phyloP scores from a whole-genome alignment of 1,140 invertebrate genomes.

The Odontomachus brunneus region DNA sequence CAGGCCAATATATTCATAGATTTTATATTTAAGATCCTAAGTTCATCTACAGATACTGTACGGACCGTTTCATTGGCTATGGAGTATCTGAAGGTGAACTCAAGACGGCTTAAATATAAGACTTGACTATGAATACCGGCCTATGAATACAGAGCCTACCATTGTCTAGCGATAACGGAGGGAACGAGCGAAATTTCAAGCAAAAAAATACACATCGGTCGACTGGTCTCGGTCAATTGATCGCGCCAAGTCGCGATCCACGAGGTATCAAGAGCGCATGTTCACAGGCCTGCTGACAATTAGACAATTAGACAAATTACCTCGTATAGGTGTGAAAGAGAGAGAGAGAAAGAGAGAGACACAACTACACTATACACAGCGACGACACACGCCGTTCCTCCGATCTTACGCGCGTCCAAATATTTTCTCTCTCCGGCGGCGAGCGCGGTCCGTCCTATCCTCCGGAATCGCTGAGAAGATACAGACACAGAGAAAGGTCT shows the following conservation, averaged over 20 bases:
- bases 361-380: neutral
- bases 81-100: too few species aligned
- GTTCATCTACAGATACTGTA: too few species aligned
- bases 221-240: neutral
- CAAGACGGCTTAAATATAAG: too few species aligned
- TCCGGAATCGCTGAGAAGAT: neutral
- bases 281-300: neutral
- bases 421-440: neutral
- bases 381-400: neutral
- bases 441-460: neutral
- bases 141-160: too few species aligned
- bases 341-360: too few species aligned
- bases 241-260: neutral
- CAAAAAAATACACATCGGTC: neutral
- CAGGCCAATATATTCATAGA: too few species aligned
- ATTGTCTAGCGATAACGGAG: too few species aligned
- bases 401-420: slow-evolving; percentile 1
- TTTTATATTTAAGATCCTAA: too few species aligned
- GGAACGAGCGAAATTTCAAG: too few species aligned
- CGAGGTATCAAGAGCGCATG: neutral
- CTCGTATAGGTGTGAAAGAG: neutral
- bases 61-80: too few species aligned
- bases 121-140: too few species aligned
- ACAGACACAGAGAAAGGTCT: neutral
- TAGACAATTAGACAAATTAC: neutral